Evolutionary conservation across 2,888 invertebrate species (phyloP), one percentile per base, ranked within the genome.

Genomic region (Caradrina kadenii): DNA sequence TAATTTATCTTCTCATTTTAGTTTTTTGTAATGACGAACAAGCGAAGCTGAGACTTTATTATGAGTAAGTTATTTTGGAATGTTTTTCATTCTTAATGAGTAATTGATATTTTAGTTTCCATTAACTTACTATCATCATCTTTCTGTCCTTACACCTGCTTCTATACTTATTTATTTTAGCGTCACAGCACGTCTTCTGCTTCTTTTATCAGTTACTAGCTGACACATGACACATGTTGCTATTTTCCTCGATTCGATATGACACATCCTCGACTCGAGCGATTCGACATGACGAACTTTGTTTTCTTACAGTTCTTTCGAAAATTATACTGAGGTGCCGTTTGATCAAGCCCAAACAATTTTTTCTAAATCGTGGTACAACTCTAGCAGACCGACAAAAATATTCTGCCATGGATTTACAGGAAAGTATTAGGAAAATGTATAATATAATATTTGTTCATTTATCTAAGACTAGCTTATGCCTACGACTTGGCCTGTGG

Each of bases 391-490:
- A 49, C 72, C 67, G 2, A 94, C 94, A 0, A 85, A 89, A 11
- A 84, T 95, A 49, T 93, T 92, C 76, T 86, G 89, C 22, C 93
- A 93, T 72, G 95, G 95, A 63, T 95, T 91, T 73, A 91, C 92
- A 76, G 95, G 95, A 92, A 86, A 75, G 82, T 82, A 67, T 63
- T 69, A 11, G 11, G 11, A 54, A 54, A 42, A 26, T 26, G 49
- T 56, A 49, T 2, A 5, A 10, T 6, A 11, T 48, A 26, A 39
- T 6, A n/a, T 11, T 17, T 7, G 19, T 17, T 19, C 6, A 48
- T 17, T 48, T 48, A n/a, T 17, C n/a, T n/a, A 48, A 4, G 5
- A 48, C 26, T 26, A 26, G 26, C 26, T 26, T 3, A 26, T 26
- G 26, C 26, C 26, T 4, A 26, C 26, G 26, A 26, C 26, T 26